Conservation (phyloP, 2,113 vertebrate species). For the Corydoras sp. region DNA sequence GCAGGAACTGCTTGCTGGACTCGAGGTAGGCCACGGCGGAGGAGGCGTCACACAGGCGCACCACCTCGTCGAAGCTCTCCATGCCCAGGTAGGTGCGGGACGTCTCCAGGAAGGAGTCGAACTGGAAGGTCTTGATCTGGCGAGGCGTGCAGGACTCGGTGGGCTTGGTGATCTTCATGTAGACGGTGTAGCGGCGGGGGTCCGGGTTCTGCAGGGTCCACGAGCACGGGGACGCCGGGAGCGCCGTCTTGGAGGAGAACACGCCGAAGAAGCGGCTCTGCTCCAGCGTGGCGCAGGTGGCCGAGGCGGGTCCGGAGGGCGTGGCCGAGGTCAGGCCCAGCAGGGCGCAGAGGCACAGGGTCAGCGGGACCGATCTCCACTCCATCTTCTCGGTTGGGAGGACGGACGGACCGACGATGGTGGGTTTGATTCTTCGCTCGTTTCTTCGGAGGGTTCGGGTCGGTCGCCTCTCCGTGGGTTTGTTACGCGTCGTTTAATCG, state of each 20-base stretch:
- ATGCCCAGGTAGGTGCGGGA: constrained; percentile 95
- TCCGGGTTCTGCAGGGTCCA: constrained; percentile 98
- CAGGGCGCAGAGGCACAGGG: constrained; percentile 52
- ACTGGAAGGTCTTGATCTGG: constrained; percentile 89
- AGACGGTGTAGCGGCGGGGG: constrained; percentile 92
- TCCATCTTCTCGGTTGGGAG: constrained; percentile 56
- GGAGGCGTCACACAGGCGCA: constrained; percentile 80
- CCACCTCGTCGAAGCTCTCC: constrained; percentile 92
- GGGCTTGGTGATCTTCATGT: constrained; percentile 93
- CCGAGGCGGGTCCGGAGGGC: constrained; percentile 71
- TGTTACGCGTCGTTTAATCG: constrained; percentile 45
- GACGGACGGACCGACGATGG: constrained; percentile 30
- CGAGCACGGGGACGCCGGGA: constrained; percentile 77
- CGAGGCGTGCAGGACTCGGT: constrained; percentile 69
- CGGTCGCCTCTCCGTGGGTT: constrained; percentile 24
- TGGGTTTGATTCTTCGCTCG: constrained; percentile 20
- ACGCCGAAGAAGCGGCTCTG: constrained; percentile 95
- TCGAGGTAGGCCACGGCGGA: constrained; percentile 83
- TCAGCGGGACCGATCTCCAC: constrained; percentile 52
- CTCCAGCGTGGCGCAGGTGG: constrained; percentile 86
- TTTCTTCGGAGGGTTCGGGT: constrained; percentile 14
- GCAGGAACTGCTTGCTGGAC: constrained; percentile 88
- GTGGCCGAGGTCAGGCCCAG: constrained; percentile 54
- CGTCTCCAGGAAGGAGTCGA: constrained; percentile 94
- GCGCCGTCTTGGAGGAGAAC: constrained; percentile 80